Percentiles rank a stretch among this genome's conserved stretches.
phyloP scores from a whole-genome alignment of 2,113 vertebrate species.

The Corapipo altera region DNA sequence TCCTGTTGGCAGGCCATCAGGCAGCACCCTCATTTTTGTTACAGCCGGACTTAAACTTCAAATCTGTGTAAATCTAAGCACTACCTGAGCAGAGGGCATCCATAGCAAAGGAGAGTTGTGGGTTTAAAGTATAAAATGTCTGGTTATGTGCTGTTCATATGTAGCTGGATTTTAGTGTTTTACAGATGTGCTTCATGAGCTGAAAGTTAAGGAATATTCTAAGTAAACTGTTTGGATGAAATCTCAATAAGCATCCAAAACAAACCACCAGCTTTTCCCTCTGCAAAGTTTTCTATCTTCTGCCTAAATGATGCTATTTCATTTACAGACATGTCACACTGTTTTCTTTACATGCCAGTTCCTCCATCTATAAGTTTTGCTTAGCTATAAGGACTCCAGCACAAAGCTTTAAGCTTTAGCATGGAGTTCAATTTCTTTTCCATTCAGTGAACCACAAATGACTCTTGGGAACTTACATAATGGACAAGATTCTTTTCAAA shows the following conservation, averaged over 20 bases:
- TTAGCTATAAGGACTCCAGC: background rate
- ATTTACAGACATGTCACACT: background rate
- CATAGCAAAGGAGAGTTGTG: background rate
- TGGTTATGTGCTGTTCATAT: background rate
- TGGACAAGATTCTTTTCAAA: background rate
- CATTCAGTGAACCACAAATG: background rate
- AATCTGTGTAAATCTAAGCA: background rate
- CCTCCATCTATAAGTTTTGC: background rate
- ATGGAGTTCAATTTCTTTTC: background rate
- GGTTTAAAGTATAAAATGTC: background rate
- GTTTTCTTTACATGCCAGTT: background rate
- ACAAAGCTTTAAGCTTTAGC: background rate
- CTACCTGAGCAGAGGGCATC: background rate
- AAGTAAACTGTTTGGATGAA: background rate
- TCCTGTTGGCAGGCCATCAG: background rate
- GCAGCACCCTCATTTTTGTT: background rate
- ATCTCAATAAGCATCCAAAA: background rate
- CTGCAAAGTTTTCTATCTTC: background rate
- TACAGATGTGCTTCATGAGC: rapidly evolving
- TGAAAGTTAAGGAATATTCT: background rate
- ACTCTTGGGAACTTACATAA: background rate
- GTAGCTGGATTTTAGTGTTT: background rate
- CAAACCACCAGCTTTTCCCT: background rate
- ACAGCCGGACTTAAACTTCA: background rate
- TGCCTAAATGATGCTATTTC: background rate